phyloP scores from a whole-genome alignment of 2,797 vertebrate species.

The Pogoniulus pusillus region DNA sequence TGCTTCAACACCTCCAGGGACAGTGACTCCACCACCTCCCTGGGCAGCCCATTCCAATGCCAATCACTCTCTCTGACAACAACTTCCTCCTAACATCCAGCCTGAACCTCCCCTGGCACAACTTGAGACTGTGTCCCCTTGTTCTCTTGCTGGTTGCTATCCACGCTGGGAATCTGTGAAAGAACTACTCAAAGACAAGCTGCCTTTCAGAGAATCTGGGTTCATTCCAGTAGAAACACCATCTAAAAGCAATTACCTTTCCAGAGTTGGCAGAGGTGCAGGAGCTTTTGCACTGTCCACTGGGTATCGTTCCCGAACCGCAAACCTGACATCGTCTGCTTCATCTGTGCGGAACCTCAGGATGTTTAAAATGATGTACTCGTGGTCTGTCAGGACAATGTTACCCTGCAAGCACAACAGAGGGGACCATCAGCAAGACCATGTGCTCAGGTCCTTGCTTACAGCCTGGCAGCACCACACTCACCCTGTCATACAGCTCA shows the following conservation, averaged over 20 bases:
- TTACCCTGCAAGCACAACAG: conserved; percentile 84
- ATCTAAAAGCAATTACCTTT: conserved; percentile 76
- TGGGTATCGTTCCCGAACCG: conserved; percentile 91
- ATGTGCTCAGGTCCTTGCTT: rapidly evolving
- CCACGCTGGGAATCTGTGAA: no score
- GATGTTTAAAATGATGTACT: conserved; percentile 93
- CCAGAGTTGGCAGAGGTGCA: conserved; percentile 83
- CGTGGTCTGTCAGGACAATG: conserved; percentile 90
- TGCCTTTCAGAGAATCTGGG: no score
- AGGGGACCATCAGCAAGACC: neutral
- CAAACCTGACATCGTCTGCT: conserved; percentile 92
- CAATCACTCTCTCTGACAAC: no score
- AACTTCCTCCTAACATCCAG: no score
- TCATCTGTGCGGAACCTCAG: conserved; percentile 91
- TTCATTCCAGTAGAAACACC: neutral
- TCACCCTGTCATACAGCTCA: conserved; percentile 96
- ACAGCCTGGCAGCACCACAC: neutral
- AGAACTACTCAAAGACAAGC: no score
- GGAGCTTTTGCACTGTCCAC: conserved; percentile 83
- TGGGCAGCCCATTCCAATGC: no score
- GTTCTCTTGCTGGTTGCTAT: no score
- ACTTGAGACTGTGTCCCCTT: no score
- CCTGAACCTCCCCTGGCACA: no score
- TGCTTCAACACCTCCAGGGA: no score
- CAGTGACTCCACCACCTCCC: no score